Conservation (phyloP, 2,113 vertebrate genomes). For the Probosciger aterrimus region DNA sequence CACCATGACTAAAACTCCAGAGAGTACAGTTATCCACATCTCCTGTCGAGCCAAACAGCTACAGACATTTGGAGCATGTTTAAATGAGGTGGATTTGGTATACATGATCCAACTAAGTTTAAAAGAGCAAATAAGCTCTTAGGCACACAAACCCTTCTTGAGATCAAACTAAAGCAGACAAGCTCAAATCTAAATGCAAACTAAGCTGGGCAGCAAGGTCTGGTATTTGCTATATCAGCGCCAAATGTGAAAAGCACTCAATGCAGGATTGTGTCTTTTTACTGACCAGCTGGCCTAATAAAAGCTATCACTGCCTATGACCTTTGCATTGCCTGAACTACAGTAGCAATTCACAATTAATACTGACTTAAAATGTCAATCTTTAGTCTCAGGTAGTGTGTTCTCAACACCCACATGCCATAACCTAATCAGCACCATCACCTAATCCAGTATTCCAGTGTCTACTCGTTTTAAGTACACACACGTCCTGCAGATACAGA, state of each 20-base stretch:
- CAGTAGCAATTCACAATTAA: not conserved
- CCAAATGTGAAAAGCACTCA: not conserved
- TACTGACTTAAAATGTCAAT: not conserved
- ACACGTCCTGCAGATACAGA: not conserved
- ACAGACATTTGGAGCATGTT: not conserved
- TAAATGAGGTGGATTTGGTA: not conserved
- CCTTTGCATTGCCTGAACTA: not conserved
- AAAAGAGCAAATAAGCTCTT: not conserved
- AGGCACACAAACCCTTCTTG: not conserved
- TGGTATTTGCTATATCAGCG: not conserved
- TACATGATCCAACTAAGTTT: not conserved
- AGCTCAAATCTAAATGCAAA: not conserved
- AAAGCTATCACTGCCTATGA: not conserved
- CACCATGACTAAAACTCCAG: not conserved
- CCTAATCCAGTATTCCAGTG: not conserved
- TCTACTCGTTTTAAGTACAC: not conserved
- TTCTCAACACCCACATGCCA: not conserved
- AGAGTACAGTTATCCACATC: not conserved
- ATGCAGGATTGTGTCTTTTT: not conserved
- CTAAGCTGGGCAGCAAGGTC: not conserved
- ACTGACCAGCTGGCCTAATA: not conserved
- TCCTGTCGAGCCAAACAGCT: not conserved
- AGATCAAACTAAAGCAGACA: not conserved
- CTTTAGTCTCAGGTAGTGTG: not conserved
- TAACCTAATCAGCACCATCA: not conserved